A percentile compares a stretch with the other conserved stretches of the same genome.
phyloP scores from a whole-genome alignment of 2,888 invertebrate genomes.

The Vanessa cardui region DNA sequence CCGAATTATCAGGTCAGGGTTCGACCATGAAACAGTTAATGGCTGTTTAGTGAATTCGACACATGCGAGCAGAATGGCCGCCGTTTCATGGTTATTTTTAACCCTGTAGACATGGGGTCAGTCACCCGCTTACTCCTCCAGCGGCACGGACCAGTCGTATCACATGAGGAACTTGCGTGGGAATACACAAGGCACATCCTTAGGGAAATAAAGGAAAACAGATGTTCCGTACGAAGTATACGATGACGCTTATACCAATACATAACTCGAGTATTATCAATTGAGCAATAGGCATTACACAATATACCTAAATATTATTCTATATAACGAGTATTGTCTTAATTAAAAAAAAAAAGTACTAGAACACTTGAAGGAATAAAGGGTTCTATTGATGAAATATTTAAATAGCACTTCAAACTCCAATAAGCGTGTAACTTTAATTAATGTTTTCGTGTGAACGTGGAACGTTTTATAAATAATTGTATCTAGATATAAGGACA shows the following conservation, averaged over 20 bases:
- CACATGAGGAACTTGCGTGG: constrained; percentile 79
- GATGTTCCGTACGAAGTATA: constrained; percentile 1
- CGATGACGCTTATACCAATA: constrained; percentile 15
- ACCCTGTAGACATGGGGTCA: constrained; percentile 79
- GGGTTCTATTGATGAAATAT: neutral
- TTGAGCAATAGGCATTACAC: neutral
- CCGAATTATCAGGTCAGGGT: constrained; percentile 75
- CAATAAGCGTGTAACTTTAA: neutral
- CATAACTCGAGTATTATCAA: neutral
- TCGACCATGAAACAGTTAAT: constrained; percentile 81
- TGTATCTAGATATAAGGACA: no score
- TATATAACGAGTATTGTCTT: neutral
- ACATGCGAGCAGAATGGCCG: constrained; percentile 81
- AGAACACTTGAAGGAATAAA: neutral
- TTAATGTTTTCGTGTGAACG: neutral
- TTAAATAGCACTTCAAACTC: neutral
- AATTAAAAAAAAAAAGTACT: neutral
- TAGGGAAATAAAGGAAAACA: constrained; percentile 29
- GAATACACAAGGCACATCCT: constrained; percentile 56
- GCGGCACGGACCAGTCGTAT: constrained; percentile 76
- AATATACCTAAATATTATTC: neutral
- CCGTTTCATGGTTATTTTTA: constrained; percentile 79
- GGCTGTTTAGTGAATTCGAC: constrained; percentile 81
- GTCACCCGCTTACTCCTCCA: constrained; percentile 77
- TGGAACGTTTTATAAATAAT: no score